phyloP scores from a whole-genome alignment of 2,797 vertebrate species.

The Champsocephalus gunnari region DNA sequence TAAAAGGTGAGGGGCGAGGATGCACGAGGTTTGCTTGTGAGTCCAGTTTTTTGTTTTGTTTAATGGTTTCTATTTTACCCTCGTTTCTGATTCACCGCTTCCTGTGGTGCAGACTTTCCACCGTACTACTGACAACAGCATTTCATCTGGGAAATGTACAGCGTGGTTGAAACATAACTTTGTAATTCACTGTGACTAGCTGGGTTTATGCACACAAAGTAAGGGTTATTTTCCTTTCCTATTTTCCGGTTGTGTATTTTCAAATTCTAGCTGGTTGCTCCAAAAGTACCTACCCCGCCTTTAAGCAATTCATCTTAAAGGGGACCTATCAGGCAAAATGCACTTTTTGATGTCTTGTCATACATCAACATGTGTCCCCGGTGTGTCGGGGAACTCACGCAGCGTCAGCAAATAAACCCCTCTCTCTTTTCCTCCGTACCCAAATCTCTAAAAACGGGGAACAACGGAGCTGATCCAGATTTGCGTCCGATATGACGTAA shows the following conservation, averaged over 20 bases:
- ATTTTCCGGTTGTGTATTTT: too few species aligned
- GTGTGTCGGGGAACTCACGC: too few species aligned
- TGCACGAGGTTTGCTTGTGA: neutral
- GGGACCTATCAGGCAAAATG: too few species aligned
- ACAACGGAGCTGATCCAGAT: too few species aligned
- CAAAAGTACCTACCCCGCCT: too few species aligned
- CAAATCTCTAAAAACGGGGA: too few species aligned
- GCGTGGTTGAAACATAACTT: neutral
- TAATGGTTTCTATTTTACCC: slow-evolving; percentile 4
- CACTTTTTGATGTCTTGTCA: too few species aligned
- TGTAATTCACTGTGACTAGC: neutral
- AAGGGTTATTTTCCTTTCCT: neutral
- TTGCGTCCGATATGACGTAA: too few species aligned
- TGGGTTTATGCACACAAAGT: neutral
- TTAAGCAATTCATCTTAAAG: neutral
- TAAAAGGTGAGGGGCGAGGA: neutral
- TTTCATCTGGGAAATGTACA: neutral
- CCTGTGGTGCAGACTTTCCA: slow-evolving; percentile 24
- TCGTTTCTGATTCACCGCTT: slow-evolving; percentile 26
- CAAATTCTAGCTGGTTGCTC: too few species aligned
- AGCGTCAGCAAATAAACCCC: too few species aligned
- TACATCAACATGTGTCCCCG: too few species aligned
- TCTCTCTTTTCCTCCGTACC: too few species aligned
- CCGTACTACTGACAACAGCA: neutral
- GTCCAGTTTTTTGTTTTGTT: slow-evolving; percentile 3